Base-by-base conservation (phyloP, 2,113 vertebrate species). In the Pelvicachromis taeniatus region DNA sequence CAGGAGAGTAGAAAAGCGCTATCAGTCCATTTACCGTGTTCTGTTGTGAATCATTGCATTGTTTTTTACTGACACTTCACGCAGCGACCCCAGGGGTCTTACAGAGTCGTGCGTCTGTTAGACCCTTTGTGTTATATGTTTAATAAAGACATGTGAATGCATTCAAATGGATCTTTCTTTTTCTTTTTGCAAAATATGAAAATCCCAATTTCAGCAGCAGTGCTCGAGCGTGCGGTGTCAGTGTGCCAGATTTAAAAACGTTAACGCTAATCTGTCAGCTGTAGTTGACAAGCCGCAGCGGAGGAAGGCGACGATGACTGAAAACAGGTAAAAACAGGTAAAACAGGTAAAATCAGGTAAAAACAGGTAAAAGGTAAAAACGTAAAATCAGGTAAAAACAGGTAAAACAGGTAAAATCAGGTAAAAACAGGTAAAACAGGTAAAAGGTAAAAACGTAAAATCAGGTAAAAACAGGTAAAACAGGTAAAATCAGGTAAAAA, bases 1-100 rank as follows among this genome's bases (percentile, higher is more conserved):
- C n/a, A n/a, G n/a, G n/a, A n/a, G n/a, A n/a, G n/a, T n/a, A n/a
- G n/a, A n/a, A n/a, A n/a, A n/a, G n/a, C n/a, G n/a, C n/a, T n/a
- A n/a, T n/a, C n/a, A n/a, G n/a, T n/a, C n/a, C n/a, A n/a, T n/a
- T n/a, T n/a, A n/a, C n/a, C n/a, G n/a, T 63, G 59, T n/a, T 63
- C 6, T 38, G 33, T 61, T 35, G 58, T 19, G 0, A 0, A 61
- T 5, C 29, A 33, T 33, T 3, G 3, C 16, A 19, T 19, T n/a
- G 29, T 35, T n/a, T 16, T 61, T 33, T 31, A 35, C 12, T 33
- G n/a, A n/a, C 6, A 12, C 4, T 63, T 63, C 7, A 38, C 31
- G 33, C 33, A 35, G 33, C 3, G 17, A 12, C 31, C 19, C n/a
- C n/a, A n/a, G n/a, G n/a, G n/a, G n/a, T n/a, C 11, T 65, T 13